Base-by-base conservation (phyloP, 2,113 vertebrate species). In the Salminus brasiliensis region DNA sequence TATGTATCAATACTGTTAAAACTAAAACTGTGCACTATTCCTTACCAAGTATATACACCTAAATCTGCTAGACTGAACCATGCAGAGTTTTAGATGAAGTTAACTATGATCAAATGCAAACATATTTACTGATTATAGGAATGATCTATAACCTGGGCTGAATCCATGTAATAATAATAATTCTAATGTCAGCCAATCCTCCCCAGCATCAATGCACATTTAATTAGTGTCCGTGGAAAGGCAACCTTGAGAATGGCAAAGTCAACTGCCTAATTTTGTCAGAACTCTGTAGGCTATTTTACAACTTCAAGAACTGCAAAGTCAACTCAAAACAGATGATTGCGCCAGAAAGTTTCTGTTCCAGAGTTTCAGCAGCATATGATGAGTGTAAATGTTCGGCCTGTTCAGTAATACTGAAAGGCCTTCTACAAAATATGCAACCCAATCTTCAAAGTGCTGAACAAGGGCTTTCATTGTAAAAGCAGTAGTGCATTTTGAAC, bases 381-480 rank as follows among this genome's bases (percentile, higher is more conserved):
- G 18, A 34, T 34, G 5, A n/a, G 30, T 65, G 32, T 39, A n/a
- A 36, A 21, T 65, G 62, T 8, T 36, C 32, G 13, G 34, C 8
- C 32, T n/a, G 9, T 15, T 36, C 32, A 39, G 62, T 65, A 32
- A 1, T 21, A 66, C 32, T 23, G 23, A 63, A 63, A n/a, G 52
- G 23, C 52, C 23, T 55, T 25, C 10, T 34, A n/a, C 62, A 65
- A 65, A n/a, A 65, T 34, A 36, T 7, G 62, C 32, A 23, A 39
- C 36, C 27, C 18, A 39, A 32, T 39, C 52, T 55, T 23, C 9
- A 39, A 66, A 66, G 62, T 66, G 62, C 62, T 66, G 62, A 66
- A 66, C 18, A 66, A n/a, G 62, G 62, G 11, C 18, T 39, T 66
- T 66, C 36, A 18, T 65, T 65, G 4, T 2, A 8, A 36, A 16